Evolutionary conservation across 2,888 invertebrate species (phyloP), one percentile per base, ranked within the genome.

Genomic region (Yponomeuta sedellus): DNA sequence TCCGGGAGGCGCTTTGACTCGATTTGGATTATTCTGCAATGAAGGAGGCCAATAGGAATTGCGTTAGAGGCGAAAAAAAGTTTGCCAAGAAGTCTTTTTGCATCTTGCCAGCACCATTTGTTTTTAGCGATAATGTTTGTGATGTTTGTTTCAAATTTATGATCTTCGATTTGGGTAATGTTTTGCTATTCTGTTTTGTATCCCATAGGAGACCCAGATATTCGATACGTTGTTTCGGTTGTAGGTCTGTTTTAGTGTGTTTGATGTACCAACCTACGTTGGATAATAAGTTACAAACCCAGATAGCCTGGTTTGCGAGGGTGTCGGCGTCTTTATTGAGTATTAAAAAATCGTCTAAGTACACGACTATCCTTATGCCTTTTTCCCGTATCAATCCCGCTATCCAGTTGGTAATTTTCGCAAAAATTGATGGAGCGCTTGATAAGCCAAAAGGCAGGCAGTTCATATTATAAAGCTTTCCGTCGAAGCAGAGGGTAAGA

Each of bases 271-370:
- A 72, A 0, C 73, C 72, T 19, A 73, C 58, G 0, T 68, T 25
- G 20, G 20, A 11, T 4, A 73, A 66, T 12, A 58, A 59, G 25
- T 67, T 25, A 0, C 67, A 12, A 0, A 66, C 69, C 10, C 61
- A n/a, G 5, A 61, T 19, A 2, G 62, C 62, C 59, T 71, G 70
- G 12, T 63, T 62, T 10, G 12, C 34, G 20, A 69, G 52, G 1
- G 59, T 65, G 11, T 22, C n/a, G 22, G 64, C 64, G 22, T 70
- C 59, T 65, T 66, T 28, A 20, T 69, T 59, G 19, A 64, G 64
- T 22, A 70, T 0, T 1, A 72, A 59, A 56, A 71, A 72, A 56
- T 72, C 71, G 69, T 71, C 71, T 28, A 71, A 40, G 39, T 72
- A 71, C 0, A 72, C 71, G 3, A 70, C 59, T 0, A 69, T 61